phyloP scores from a whole-genome alignment of 1,140 invertebrate species.

The Leptinotarsa defecta region DNA sequence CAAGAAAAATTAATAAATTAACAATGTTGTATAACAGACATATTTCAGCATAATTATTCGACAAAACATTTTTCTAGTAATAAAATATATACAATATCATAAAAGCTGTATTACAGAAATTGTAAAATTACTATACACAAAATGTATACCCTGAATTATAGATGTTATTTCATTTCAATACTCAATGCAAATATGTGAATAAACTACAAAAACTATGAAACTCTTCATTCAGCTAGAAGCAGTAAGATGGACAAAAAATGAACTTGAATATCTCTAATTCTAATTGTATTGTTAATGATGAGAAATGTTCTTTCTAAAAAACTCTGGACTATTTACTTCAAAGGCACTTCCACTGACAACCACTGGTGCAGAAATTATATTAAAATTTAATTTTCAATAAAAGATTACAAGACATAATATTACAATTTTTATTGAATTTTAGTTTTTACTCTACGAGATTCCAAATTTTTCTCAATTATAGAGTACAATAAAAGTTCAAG shows the following conservation, averaged over 20 bases:
- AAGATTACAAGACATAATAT: too few species aligned
- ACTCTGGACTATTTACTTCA: too few species aligned
- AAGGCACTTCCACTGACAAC: too few species aligned
- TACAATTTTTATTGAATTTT: too few species aligned
- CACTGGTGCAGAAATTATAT: too few species aligned
- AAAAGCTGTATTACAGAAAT: slow-evolving; percentile 37
- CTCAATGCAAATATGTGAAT: slow-evolving; percentile 20
- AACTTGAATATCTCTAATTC: not conserved
- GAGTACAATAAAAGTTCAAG: too few species aligned
- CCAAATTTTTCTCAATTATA: too few species aligned
- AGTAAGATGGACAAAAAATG: not conserved
- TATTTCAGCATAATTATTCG: slow-evolving; percentile 32
- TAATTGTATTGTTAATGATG: slow-evolving; percentile 5
- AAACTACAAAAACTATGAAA: slow-evolving; percentile 1
- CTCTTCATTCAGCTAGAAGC: not conserved
- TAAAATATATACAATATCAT: slow-evolving; percentile 34
- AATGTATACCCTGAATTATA: slow-evolving; percentile 31
- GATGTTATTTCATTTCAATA: slow-evolving; percentile 17
- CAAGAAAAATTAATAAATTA: slow-evolving; percentile 38
- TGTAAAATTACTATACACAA: slow-evolving; percentile 38
- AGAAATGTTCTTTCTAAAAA: not conserved
- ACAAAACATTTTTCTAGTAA: slow-evolving; percentile 33
- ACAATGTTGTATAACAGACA: slow-evolving; percentile 31
- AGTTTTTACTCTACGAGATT: too few species aligned
- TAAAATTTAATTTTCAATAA: too few species aligned